Percentiles rank a stretch among this genome's conserved stretches.
Conservation (phyloP, 2,113 vertebrate genomes). For the Aptenodytes patagonicus region DNA sequence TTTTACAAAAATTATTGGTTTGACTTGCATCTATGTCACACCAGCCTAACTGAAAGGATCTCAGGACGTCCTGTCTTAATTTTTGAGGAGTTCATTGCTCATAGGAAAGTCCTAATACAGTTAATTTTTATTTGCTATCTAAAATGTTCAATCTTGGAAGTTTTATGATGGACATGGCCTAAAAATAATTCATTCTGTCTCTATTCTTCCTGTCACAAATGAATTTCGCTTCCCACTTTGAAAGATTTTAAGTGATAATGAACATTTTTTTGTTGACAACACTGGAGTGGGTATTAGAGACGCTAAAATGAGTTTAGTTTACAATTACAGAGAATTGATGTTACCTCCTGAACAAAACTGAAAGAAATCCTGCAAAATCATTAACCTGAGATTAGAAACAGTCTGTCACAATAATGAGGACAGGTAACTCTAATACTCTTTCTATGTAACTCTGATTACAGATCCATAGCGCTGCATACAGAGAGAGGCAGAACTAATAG, state of each 20-base stretch:
- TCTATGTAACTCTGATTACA: neutral
- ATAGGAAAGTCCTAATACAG: neutral
- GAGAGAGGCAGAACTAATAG: neutral
- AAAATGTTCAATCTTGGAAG: neutral
- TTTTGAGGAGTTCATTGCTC: neutral
- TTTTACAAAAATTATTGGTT: neutral
- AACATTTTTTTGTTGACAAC: neutral
- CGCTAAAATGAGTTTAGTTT: neutral
- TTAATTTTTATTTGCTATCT: neutral
- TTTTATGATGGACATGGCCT: neutral
- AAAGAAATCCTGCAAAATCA: neutral
- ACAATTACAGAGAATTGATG: neutral
- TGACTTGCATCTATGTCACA: neutral
- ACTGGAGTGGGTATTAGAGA: neutral
- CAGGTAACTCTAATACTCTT: neutral
- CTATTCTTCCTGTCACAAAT: neutral
- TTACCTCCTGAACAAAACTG: neutral
- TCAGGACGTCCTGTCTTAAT: neutral
- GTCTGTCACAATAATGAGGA: neutral
- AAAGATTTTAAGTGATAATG: neutral
- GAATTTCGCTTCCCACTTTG: rapidly evolving
- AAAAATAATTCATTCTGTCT: neutral
- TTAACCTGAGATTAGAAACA: neutral
- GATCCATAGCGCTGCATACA: neutral
- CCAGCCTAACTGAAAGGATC: neutral